phyloP scores from a whole-genome alignment of 2,888 invertebrate genomes.

The Apamea monoglypha region DNA sequence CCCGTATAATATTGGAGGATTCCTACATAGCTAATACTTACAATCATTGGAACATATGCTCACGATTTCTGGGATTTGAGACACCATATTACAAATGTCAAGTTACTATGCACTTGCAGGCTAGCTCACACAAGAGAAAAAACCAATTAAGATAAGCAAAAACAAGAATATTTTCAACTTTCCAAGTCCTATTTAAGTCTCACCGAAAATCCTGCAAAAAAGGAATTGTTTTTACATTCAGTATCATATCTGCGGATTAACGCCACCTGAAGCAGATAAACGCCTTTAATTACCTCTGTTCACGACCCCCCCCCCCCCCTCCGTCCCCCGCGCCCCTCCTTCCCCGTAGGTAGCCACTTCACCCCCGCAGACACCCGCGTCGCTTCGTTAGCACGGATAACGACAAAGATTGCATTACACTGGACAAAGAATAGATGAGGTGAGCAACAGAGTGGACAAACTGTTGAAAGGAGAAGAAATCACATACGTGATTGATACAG shows the following conservation, averaged over 20 bases:
- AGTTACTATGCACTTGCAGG: background rate
- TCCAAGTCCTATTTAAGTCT: slow-evolving; percentile 20
- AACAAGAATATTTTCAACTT: slow-evolving; percentile 12
- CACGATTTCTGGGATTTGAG: background rate
- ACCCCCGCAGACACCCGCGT: slow-evolving; percentile 57
- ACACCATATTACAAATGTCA: background rate
- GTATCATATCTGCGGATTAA: slow-evolving; percentile 81
- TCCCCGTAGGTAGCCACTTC: slow-evolving; percentile 57
- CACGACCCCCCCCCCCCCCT: slow-evolving; percentile 43
- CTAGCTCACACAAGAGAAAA: background rate
- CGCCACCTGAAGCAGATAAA: slow-evolving; percentile 86
- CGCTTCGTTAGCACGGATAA: slow-evolving; percentile 81
- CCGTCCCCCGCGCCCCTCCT: slow-evolving; percentile 6
- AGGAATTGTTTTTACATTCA: slow-evolving; percentile 73
- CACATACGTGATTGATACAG: background rate
- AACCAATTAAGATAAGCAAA: slow-evolving; percentile 33
- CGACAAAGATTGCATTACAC: slow-evolving; percentile 80
- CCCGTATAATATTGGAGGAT: background rate
- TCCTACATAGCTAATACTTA: background rate
- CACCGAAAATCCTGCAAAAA: slow-evolving; percentile 42
- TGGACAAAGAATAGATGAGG: slow-evolving; percentile 66
- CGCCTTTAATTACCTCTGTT: slow-evolving; percentile 82
- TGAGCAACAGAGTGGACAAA: slow-evolving; percentile 30
- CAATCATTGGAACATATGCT: background rate
- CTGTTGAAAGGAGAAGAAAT: background rate